These are phyloP conservation scores for Marmota flaviventris DNA, from an alignment of 2,113 vertebrate species.

Conservation along the genomic window DNA sequence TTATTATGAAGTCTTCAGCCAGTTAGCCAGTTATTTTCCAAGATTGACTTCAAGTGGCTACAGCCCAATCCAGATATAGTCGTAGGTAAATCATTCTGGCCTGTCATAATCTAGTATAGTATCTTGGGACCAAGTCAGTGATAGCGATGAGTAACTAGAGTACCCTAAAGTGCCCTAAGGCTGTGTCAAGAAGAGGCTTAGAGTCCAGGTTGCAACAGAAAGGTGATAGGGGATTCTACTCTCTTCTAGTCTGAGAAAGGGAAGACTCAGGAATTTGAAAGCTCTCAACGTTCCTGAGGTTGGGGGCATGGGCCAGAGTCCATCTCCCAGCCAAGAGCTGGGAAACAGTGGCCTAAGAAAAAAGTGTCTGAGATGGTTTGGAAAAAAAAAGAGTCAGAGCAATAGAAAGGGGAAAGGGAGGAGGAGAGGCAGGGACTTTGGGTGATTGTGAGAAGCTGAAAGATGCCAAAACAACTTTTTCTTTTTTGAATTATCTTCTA, in stretches of 20 bases:
- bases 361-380: neutral
- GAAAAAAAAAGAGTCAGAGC: neutral
- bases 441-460: slow-evolving; percentile 4
- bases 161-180: neutral
- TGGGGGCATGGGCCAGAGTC: neutral
- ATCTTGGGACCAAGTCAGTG: neutral
- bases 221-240: neutral
- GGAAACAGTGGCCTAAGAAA: neutral
- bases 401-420: neutral
- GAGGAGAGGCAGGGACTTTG: neutral
- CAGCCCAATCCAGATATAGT: neutral
- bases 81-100: slow-evolving; percentile 17
- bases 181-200: neutral
- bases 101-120: neutral
- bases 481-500: slow-evolving; percentile 14
- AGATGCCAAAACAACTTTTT: slow-evolving; percentile 25
- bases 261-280: neutral
- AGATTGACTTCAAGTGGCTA: neutral
- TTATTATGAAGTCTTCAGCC: neutral
- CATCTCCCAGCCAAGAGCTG: neutral
- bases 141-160: neutral
- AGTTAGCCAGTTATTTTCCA: neutral
- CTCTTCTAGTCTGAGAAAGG: neutral
- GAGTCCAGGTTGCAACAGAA: neutral
- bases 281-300: neutral